These are phyloP conservation scores for Morinoia aosen DNA, from an alignment of 2,888 invertebrate species.

Conservation along the genomic window DNA sequence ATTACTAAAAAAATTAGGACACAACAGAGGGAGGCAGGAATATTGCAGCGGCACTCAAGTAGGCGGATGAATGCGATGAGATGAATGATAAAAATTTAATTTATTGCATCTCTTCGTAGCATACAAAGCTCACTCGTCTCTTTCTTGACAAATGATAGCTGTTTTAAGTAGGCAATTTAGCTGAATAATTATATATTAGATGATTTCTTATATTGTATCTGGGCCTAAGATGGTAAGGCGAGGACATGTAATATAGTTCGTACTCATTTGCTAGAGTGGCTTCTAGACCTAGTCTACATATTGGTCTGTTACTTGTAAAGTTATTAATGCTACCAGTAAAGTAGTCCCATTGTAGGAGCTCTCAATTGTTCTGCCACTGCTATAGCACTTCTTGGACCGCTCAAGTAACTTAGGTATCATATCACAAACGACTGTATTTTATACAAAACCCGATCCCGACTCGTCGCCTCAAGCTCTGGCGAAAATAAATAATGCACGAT, in stretches of 20 bases:
- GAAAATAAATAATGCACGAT: not conserved
- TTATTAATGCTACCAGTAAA: slow-evolving; percentile 43
- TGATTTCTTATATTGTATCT: slow-evolving; percentile 48
- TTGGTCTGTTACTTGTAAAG: slow-evolving; percentile 50
- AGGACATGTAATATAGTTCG: slow-evolving; percentile 35
- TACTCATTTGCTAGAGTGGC: slow-evolving; percentile 49
- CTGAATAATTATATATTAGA: slow-evolving; percentile 35
- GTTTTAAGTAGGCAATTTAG: slow-evolving; percentile 44
- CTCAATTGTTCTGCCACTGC: slow-evolving; percentile 42
- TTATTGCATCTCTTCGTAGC: slow-evolving; percentile 18
- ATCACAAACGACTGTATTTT: slow-evolving; percentile 38
- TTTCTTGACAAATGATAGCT: slow-evolving; percentile 41
- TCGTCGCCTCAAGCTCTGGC: slow-evolving; percentile 20
- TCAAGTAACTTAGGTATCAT: slow-evolving; percentile 47
- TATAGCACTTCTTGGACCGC: slow-evolving; percentile 48
- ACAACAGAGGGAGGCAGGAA: not conserved
- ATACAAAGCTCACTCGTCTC: slow-evolving; percentile 43
- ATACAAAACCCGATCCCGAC: slow-evolving; percentile 16
- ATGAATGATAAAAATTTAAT: not conserved
- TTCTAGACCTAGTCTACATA: slow-evolving; percentile 50
- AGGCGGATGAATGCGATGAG: not conserved
- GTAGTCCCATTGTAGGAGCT: slow-evolving; percentile 40
- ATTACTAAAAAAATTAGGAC: not conserved
- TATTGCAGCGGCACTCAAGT: not conserved
- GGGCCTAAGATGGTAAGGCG: slow-evolving; percentile 34